Conservation (phyloP, 2,888 invertebrate genomes). For the Scaptomyza parva region DNA sequence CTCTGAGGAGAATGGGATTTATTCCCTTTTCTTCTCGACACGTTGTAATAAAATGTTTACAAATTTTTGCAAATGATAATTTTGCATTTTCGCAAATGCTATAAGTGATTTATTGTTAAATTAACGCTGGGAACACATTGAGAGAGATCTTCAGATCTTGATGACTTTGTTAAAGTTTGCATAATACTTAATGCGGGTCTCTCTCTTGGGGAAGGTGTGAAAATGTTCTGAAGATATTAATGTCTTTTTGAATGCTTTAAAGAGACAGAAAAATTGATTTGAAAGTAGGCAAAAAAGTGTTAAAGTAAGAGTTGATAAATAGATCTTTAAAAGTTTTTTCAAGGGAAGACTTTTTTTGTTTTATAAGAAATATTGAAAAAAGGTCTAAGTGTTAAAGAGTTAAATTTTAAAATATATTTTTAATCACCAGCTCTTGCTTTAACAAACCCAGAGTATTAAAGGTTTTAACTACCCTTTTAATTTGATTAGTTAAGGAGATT, state of each 20-base stretch:
- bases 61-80: slow-evolving; percentile 73
- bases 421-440: neutral
- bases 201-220: slow-evolving; percentile 17
- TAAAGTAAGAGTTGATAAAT: neutral
- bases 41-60: slow-evolving; percentile 76
- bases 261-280: neutral
- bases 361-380: neutral
- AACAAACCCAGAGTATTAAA: neutral
- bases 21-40: neutral
- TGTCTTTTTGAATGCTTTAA: neutral
- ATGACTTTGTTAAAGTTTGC: slow-evolving; percentile 50
- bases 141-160: slow-evolving; percentile 22
- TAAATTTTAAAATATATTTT: neutral
- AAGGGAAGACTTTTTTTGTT: neutral
- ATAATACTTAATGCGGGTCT: slow-evolving; percentile 13
- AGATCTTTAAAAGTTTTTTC: neutral
- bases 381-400: neutral
- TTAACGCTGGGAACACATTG: slow-evolving; percentile 40
- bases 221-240: neutral
- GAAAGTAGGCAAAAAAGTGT: neutral
- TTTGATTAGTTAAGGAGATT: slow-evolving; percentile 13
- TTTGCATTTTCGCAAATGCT: slow-evolving; percentile 56
- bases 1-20: slow-evolving; percentile 40
- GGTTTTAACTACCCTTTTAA: neutral
- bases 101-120: slow-evolving; percentile 58